A percentile compares a stretch with the other conserved stretches of the same genome.
phyloP scores from a whole-genome alignment of 2,113 vertebrate species.

The Mesitornis unicolor region DNA sequence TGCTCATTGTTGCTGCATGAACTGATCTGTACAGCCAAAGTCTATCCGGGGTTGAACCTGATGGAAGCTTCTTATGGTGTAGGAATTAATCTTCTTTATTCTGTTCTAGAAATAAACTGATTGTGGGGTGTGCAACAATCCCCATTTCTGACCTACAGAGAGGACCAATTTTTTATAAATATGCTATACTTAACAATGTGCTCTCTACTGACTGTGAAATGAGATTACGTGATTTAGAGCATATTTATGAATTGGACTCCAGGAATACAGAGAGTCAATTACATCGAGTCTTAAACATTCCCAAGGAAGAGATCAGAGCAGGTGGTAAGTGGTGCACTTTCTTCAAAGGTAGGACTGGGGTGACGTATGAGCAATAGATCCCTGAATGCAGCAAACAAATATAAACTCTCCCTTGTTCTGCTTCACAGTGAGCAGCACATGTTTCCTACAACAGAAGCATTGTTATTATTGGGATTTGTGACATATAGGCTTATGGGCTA shows the following conservation, averaged over 20 bases:
- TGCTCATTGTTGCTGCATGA: background rate
- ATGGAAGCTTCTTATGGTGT: background rate
- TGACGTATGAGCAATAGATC: background rate
- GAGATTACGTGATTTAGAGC: background rate
- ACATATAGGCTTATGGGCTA: background rate
- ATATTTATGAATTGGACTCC: background rate
- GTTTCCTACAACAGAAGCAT: background rate
- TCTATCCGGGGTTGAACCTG: background rate
- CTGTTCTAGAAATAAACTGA: background rate
- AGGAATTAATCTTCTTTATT: background rate
- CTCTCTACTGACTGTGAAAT: background rate
- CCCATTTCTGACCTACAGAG: background rate
- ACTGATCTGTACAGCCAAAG: background rate
- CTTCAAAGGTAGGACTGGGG: background rate
- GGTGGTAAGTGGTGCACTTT: background rate
- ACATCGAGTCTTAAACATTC: background rate
- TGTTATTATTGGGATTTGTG: background rate
- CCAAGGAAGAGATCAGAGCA: background rate
- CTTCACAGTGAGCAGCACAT: background rate
- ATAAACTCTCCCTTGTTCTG: background rate
- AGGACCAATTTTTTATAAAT: background rate
- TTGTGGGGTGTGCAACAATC: fast-evolving
- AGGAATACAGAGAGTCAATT: background rate
- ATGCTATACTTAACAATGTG: background rate
- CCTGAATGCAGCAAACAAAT: fast-evolving